phyloP scores from a whole-genome alignment of 2,797 vertebrate genomes.

The Enteromius anoplus region DNA sequence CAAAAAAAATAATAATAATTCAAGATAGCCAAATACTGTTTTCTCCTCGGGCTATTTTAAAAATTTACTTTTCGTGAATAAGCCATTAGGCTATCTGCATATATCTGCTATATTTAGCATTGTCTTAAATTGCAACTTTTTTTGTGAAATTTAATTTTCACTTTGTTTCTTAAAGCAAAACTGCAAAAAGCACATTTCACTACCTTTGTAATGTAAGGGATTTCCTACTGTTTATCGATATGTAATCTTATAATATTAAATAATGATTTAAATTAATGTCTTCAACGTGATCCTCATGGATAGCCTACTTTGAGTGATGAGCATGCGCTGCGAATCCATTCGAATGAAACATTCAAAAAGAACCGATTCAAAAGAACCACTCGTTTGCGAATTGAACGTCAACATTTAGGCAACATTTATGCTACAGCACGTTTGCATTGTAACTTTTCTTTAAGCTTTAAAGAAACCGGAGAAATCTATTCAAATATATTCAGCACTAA shows the following conservation, averaged over 20 bases:
- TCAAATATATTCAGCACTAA: background rate
- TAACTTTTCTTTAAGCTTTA: background rate
- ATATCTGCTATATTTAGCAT: background rate
- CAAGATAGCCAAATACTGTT: background rate
- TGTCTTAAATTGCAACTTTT: background rate
- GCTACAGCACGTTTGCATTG: background rate
- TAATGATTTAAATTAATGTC: background rate
- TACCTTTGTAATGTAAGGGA: background rate
- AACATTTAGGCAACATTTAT: background rate
- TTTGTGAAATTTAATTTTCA: background rate
- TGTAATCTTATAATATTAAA: no score
- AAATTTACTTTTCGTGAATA: background rate
- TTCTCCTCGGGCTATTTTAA: background rate
- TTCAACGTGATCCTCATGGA: background rate
- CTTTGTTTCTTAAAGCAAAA: background rate
- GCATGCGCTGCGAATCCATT: background rate
- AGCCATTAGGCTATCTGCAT: background rate
- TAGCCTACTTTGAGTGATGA: background rate
- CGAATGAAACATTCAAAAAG: background rate
- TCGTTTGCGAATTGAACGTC: background rate
- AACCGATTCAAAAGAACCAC: conserved; percentile 9
- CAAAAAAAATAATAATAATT: background rate
- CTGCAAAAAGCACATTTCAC: background rate
- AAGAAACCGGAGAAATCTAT: background rate
- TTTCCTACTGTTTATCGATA: background rate